Conservation (phyloP, 1,140 invertebrate species). For the Calliopsis andreniformis region DNA sequence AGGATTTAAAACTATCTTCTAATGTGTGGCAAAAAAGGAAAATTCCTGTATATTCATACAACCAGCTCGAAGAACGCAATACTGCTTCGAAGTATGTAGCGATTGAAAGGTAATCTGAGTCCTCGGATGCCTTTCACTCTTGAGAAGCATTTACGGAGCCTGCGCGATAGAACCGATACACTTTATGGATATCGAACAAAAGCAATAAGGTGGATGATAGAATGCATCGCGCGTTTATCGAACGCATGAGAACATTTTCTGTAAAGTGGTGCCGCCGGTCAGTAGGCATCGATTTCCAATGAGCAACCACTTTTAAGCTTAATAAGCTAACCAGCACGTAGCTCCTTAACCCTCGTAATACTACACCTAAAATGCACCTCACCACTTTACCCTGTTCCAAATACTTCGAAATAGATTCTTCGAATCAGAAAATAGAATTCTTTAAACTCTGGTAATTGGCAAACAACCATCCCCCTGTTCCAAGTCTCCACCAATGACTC, state of each 20-base stretch:
- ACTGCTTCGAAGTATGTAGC: neutral
- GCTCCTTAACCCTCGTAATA: too few relatives aligned
- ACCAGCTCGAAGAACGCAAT: neutral
- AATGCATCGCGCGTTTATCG: conserved; percentile 27
- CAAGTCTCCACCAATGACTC: too few relatives aligned
- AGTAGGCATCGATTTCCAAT: conserved; percentile 48
- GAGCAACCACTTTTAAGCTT: conserved; percentile 34
- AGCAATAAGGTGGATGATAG: conserved; percentile 31
- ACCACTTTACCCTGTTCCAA: too few relatives aligned
- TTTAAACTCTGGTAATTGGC: too few relatives aligned
- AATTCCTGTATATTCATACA: conserved; percentile 26
- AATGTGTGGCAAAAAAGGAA: neutral
- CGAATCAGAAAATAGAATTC: too few relatives aligned
- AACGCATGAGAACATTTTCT: conserved; percentile 18
- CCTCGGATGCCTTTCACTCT: conserved; percentile 22
- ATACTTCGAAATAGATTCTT: too few relatives aligned
- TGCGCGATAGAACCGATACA: conserved; percentile 19
- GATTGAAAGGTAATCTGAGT: conserved; percentile 6
- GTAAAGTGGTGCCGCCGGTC: conserved; percentile 21
- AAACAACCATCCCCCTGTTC: too few relatives aligned
- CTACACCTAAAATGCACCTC: too few relatives aligned
- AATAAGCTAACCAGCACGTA: conserved; percentile 42
- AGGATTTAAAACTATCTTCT: neutral
- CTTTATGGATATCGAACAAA: conserved; percentile 34
- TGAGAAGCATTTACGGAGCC: conserved; percentile 18